Percentiles rank a stretch among this genome's conserved stretches.
phyloP scores from a whole-genome alignment of 2,888 invertebrate genomes.

The Leptopilina syphax region DNA sequence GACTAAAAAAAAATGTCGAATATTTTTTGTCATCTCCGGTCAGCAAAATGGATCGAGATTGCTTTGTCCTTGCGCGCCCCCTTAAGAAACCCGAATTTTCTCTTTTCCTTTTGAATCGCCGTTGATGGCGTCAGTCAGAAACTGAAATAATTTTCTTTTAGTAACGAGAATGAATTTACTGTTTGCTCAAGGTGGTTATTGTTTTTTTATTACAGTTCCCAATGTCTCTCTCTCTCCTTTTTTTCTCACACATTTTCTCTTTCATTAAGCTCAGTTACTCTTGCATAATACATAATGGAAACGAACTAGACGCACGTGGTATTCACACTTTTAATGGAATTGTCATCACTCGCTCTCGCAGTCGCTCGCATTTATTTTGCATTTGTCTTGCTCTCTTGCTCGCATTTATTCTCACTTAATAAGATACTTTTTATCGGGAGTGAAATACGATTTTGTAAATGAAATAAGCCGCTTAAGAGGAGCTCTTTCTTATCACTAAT shows the following conservation, averaged over 20 bases:
- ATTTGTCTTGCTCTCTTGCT: constrained; percentile 47
- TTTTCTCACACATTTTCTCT: constrained; percentile 48
- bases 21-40: constrained; percentile 33
- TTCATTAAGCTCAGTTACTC: constrained; percentile 56
- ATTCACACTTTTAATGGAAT: constrained; percentile 41
- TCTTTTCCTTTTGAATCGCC: constrained; percentile 14
- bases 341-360: constrained; percentile 48
- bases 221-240: constrained; percentile 51
- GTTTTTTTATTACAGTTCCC: constrained; percentile 32
- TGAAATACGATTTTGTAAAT: constrained; percentile 57
- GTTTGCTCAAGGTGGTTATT: not conserved
- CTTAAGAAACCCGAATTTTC: constrained; percentile 42
- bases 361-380: no score
- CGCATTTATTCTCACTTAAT: constrained; percentile 63
- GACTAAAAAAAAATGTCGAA: constrained; percentile 64
- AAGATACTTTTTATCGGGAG: constrained; percentile 57
- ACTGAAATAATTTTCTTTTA: not conserved
- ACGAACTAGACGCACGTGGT: not conserved
- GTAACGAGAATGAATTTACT: constrained; percentile 21
- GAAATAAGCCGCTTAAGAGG: constrained; percentile 62
- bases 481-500: constrained; percentile 51
- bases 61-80: constrained; percentile 48
- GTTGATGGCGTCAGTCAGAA: constrained; percentile 41
- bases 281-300: not conserved
- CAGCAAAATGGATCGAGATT: constrained; percentile 12